These are phyloP conservation scores for Myotis davidii DNA, from an alignment of 2,113 vertebrate species.

Conservation along the genomic window DNA sequence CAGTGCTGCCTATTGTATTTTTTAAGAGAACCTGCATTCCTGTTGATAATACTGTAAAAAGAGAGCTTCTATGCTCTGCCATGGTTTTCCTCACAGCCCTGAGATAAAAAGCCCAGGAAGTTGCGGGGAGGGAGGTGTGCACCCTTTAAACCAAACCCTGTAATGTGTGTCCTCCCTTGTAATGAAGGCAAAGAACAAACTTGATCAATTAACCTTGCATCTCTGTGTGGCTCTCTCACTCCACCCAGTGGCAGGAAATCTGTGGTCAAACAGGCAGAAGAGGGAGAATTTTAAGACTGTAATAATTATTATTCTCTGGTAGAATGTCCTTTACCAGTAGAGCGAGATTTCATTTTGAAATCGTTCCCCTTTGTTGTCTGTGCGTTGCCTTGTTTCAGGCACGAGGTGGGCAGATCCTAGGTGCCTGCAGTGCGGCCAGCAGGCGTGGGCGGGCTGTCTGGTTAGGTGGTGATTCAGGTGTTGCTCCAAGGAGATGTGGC, in stretches of 20 bases:
- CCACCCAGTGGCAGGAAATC: constrained; percentile 95
- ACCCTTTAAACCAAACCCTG: background rate
- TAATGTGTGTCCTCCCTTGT: background rate
- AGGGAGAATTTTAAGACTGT: background rate
- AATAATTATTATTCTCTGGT: constrained; percentile 44
- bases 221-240: constrained; percentile 93
- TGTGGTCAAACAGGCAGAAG: constrained; percentile 74
- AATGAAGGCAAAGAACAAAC: background rate
- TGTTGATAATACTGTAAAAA: background rate
- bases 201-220: constrained; percentile 22
- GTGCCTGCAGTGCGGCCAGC: too few species aligned
- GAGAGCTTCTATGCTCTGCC: background rate
- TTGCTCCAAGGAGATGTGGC: background rate
- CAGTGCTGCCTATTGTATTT: background rate
- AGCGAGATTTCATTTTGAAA: constrained; percentile 38
- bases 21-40: background rate
- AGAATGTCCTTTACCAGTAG: constrained; percentile 25
- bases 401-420: background rate
- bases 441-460: too few species aligned
- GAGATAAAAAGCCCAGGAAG: background rate
- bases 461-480: background rate
- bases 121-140: accelerated
- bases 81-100: background rate
- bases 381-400: background rate
- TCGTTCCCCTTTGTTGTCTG: background rate